phyloP scores from a whole-genome alignment of 1,140 invertebrate species.

The Apis cerana region DNA sequence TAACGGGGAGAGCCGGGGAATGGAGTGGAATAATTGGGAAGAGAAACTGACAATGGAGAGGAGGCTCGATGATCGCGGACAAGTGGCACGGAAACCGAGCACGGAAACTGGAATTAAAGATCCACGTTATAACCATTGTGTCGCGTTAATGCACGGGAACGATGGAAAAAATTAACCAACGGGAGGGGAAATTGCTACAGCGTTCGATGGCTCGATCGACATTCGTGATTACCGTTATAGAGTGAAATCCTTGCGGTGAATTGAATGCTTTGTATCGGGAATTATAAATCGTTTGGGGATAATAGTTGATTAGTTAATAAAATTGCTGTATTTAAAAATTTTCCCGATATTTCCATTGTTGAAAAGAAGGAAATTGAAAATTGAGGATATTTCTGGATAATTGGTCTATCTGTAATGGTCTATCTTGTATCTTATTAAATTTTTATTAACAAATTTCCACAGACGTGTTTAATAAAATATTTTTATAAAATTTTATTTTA shows the following conservation, averaged over 20 bases:
- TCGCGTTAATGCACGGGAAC: background rate
- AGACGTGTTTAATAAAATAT: no score
- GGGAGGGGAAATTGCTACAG: background rate
- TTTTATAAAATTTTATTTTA: no score
- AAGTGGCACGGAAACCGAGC: constrained; percentile 22
- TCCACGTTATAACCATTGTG: constrained; percentile 2
- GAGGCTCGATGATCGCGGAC: background rate
- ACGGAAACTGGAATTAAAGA: constrained; percentile 23
- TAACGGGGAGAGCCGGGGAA: constrained; percentile 12
- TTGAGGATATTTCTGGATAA: no score
- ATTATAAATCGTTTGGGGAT: background rate
- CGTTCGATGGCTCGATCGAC: background rate
- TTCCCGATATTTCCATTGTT: no score
- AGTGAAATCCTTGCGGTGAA: background rate
- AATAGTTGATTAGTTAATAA: background rate
- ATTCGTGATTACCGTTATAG: background rate
- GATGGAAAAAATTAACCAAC: constrained; percentile 18
- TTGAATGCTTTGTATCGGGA: background rate
- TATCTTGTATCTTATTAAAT: no score
- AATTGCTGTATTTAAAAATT: no score
- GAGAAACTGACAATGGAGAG: constrained; percentile 4
- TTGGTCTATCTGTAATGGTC: no score
- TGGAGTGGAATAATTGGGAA: constrained; percentile 22
- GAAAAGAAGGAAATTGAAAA: no score
- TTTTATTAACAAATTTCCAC: no score